A percentile compares a stretch with the other conserved stretches of the same genome.
Evolutionary conservation across 2,113 vertebrate genomes (phyloP).

Genomic region (Albula glossodonta): DNA sequence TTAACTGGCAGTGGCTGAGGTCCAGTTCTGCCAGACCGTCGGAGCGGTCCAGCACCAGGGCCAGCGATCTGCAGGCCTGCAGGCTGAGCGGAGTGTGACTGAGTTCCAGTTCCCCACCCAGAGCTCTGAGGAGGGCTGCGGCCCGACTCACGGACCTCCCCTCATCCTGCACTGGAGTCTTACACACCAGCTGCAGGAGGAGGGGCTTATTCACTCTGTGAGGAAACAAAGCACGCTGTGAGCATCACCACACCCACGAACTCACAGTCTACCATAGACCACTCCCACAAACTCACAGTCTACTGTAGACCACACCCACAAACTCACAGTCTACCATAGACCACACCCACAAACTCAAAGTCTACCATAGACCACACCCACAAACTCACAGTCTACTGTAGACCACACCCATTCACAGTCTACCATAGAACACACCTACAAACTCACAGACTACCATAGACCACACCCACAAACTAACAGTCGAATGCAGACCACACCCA

Average conservation of each 20-base stretch:
- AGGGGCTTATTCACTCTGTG: constrained; percentile 36
- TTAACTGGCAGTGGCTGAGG: constrained; percentile 47
- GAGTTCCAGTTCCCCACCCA: constrained; percentile 43
- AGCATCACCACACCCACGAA: too few species aligned
- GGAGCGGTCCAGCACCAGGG: constrained; percentile 40
- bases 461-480: too few species aligned
- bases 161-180: neutral
- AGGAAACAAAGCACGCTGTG: neutral
- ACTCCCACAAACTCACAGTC: too few species aligned
- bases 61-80: constrained; percentile 34
- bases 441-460: too few species aligned
- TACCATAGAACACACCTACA: too few species aligned
- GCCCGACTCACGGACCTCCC: constrained; percentile 3
- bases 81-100: constrained; percentile 39
- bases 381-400: too few species aligned
- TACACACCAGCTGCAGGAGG: constrained; percentile 33
- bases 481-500: too few species aligned
- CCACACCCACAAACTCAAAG: too few species aligned
- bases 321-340: too few species aligned
- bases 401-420: neutral
- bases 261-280: too few species aligned
- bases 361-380: too few species aligned
- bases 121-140: constrained; percentile 28
- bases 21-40: constrained; percentile 46
- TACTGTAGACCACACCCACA: too few species aligned